Evolutionary conservation across 2,888 invertebrate species (phyloP).

Genomic region (Ichneumoninae sp.): DNA sequence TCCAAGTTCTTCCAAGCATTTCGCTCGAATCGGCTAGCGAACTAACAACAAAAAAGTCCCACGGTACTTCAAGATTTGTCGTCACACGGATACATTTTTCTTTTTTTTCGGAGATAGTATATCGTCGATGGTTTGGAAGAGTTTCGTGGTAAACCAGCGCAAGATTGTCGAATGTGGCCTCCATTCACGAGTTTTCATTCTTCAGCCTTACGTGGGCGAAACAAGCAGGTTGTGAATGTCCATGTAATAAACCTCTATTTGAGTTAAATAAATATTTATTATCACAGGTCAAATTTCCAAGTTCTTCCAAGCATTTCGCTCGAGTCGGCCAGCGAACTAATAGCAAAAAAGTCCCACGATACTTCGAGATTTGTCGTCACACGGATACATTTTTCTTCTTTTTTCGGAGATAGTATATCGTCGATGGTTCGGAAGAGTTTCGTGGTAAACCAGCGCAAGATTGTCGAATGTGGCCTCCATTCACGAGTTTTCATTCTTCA

Average conservation of each 20-base stretch:
- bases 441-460: slow-evolving; percentile 26
- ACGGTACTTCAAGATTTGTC: background rate
- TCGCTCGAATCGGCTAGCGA: background rate
- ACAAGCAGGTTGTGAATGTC: slow-evolving; percentile 65
- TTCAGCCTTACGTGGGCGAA: slow-evolving; percentile 44
- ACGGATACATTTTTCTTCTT: background rate
- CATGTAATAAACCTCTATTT: too few species aligned
- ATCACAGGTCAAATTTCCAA: too few species aligned
- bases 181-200: slow-evolving; percentile 50
- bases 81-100: background rate
- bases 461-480: slow-evolving; percentile 26
- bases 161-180: slow-evolving; percentile 29
- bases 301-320: background rate
- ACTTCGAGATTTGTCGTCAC: background rate
- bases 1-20: background rate
- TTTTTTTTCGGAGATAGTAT: background rate
- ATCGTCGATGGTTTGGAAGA: background rate
- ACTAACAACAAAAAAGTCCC: background rate
- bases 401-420: background rate
- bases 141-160: slow-evolving; percentile 10
- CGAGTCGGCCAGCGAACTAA: background rate
- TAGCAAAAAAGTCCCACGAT: background rate
- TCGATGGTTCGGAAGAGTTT: background rate
- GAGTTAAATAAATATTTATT: too few species aligned
- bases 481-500: slow-evolving; percentile 53